Base-by-base conservation (phyloP, 1,140 invertebrate species). In the Littorina saxatilis region DNA sequence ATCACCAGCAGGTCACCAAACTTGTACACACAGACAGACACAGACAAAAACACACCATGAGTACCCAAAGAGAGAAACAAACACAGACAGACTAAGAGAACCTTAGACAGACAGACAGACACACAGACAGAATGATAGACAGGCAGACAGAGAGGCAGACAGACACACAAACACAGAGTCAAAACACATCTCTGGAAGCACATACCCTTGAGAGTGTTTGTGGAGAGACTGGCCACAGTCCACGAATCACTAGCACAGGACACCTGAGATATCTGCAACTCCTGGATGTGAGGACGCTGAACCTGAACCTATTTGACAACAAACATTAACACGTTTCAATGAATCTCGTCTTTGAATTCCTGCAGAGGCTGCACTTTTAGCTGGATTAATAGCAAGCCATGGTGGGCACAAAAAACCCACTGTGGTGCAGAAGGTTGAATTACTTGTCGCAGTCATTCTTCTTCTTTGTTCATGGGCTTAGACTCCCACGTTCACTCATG, bases 241-340 rank as follows among this genome's bases (percentile, higher is more conserved):
- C 95, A 95, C 15, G 86, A 83, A 23, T 91, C 85, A 88, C 94
- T 95, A 43, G 94, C 91, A 77, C 95, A 92, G 3, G 93, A 93
- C 29, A 95, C 92, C 83, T 94, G 94, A 2, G 93, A 91, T n/a
- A 95, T 83, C 68, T 93, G 92, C 52, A 96, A 93, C 87, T 95
- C 94, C 47, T 94, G 94, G 50, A 93, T 91, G 55, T 94, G 93
- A 1, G 93, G 90, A 87, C 94, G 93, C 80, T 95, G 94, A n/a
- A 85, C 70, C 85, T 93, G 89, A 35, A 87, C 84, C 88, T 90
- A 61, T 2, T 50, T 32, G 29, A 17, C 35, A 68, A 13, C 23
- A 63, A 7, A 58, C 13, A 58, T 27, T n/a, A 11, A 52, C 47
- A 63, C 15, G 61, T 63, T 35, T n/a, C n/a, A n/a, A n/a, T n/a